Evolutionary conservation across 2,113 vertebrate genomes (phyloP), one percentile per base, ranked within the genome.

Genomic region (Narcine bancroftii): DNA sequence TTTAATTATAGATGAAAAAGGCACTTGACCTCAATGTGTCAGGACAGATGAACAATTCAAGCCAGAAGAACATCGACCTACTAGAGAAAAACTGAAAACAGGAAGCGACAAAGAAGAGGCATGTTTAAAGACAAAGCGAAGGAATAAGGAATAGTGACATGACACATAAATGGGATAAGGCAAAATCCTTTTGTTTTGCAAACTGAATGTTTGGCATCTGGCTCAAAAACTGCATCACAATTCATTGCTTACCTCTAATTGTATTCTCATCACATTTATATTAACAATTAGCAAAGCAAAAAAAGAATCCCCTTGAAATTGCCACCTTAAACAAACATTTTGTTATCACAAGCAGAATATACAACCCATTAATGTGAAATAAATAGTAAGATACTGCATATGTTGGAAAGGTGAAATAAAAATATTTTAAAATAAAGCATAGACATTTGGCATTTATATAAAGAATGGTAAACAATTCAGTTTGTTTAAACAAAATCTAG

Each of bases 281-380:
- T 71, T 91, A 87, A 60, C 89, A 69, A 89, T 91, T 21, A 47
- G 3, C 42, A 65, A 91, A 47, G 47, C 65, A 69, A 71, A 21
- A 47, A 91, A 91, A 45, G 19, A 66, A 91, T 69, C 26, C 89
- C 42, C 13, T 13, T 91, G 65, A 66, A 91, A 91, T 91, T 91
- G 65, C 24, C 65, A 42, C 26, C 9, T 45, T 66, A 9, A 89
- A 39, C 42, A 66, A 89, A 65, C 60, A 91, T 26, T 69, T 69
- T 39, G 33, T 91, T 91, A 39, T 69, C 36, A 91, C 65, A 71
- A 71, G 36, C 9, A 26, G 6, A 69, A 91, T 47, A 69, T 24
- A 69, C 42, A 91, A 69, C 39, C 3, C 66, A 47, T 29, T 47
- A 69, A 69, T 42, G 63, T 69, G 89, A 47, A 91, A 91, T 69